phyloP scores from a whole-genome alignment of 1,140 invertebrate genomes.

The Drosophila simulans region DNA sequence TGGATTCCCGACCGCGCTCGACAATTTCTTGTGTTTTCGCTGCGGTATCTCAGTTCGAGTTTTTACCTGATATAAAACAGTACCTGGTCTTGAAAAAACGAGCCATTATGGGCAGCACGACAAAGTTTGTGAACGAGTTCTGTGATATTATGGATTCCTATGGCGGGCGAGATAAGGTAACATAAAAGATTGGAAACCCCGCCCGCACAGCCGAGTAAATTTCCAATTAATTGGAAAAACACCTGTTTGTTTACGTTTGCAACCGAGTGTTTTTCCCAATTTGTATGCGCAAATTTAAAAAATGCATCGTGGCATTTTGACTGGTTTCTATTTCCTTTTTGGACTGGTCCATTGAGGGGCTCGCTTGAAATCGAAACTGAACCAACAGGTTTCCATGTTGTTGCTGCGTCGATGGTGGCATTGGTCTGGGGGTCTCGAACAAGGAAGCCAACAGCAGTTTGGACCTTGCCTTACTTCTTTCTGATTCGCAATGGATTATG shows the following conservation, averaged over 20 bases:
- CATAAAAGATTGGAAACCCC: conserved; percentile 1
- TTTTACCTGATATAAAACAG: conserved; percentile 31
- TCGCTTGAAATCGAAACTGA: conserved; percentile 19
- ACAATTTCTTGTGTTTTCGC: conserved; percentile 27
- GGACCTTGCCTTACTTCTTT: conserved; percentile 71
- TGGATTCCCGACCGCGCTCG: conserved; percentile 19
- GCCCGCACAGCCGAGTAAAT: conserved; percentile 1
- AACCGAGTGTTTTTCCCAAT: not conserved
- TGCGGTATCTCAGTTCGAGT: conserved; percentile 34
- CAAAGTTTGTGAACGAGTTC: conserved; percentile 84
- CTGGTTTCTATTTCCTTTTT: not conserved
- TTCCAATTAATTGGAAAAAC: conserved; percentile 8
- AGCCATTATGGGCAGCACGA: conserved; percentile 53
- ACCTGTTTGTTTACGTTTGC: conserved; percentile 38
- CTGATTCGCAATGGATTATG: conserved; percentile 33
- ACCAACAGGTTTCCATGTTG: conserved; percentile 64
- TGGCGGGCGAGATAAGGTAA: conserved; percentile 86
- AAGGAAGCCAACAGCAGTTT: conserved; percentile 48
- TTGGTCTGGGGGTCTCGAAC: conserved; percentile 21
- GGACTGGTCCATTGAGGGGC: conserved; percentile 30
- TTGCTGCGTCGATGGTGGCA: conserved; percentile 20
- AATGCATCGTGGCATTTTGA: conserved; percentile 62
- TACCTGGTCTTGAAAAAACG: conserved; percentile 13
- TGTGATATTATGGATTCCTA: conserved; percentile 86
- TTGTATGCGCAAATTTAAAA: conserved; percentile 17